A percentile compares a stretch with the other conserved stretches of the same genome.
Evolutionary conservation across 2,888 invertebrate genomes (phyloP).

Genomic region (Leptura quadrifasciata): DNA sequence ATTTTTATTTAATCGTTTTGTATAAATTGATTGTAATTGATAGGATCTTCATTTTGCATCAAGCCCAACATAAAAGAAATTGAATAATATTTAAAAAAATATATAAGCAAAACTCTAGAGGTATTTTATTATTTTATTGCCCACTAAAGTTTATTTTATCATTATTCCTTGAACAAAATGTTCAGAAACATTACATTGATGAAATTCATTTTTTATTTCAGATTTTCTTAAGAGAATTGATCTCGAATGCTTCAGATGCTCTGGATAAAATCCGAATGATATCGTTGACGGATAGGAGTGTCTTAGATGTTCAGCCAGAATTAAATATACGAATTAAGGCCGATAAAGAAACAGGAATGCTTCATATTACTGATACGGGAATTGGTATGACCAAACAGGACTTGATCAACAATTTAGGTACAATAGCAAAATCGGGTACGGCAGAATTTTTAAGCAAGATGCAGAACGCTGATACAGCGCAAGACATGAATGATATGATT

Average conservation of each 20-base stretch:
- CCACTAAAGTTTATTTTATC: too few relatives aligned
- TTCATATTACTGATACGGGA: conserved; percentile 97
- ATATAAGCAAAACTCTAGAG: too few relatives aligned
- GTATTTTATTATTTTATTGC: too few relatives aligned
- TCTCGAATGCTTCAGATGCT: conserved; percentile 99
- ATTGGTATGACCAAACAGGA: conserved; percentile 98
- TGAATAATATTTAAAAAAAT: too few relatives aligned
- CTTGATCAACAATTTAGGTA: conserved; percentile 94
- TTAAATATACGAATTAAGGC: conserved; percentile 93
- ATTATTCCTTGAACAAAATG: background rate
- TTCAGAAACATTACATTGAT: background rate
- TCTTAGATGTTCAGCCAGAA: conserved; percentile 87
- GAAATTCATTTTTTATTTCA: conserved; percentile 69
- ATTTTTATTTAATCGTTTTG: too few relatives aligned
- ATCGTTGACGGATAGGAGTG: conserved; percentile 90
- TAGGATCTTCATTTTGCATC: too few relatives aligned
- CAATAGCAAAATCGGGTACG: conserved; percentile 88
- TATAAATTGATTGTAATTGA: too few relatives aligned
- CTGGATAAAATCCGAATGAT: conserved; percentile 97
- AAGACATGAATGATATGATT: conserved; percentile 97
- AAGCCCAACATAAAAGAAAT: too few relatives aligned
- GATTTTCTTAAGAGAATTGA: conserved; percentile 97
- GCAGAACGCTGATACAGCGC: conserved; percentile 80
- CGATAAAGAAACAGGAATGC: conserved; percentile 92
- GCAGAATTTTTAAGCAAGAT: conserved; percentile 96